Conservation (phyloP, 1,140 invertebrate species). For the Tachypleus tridentatus region DNA sequence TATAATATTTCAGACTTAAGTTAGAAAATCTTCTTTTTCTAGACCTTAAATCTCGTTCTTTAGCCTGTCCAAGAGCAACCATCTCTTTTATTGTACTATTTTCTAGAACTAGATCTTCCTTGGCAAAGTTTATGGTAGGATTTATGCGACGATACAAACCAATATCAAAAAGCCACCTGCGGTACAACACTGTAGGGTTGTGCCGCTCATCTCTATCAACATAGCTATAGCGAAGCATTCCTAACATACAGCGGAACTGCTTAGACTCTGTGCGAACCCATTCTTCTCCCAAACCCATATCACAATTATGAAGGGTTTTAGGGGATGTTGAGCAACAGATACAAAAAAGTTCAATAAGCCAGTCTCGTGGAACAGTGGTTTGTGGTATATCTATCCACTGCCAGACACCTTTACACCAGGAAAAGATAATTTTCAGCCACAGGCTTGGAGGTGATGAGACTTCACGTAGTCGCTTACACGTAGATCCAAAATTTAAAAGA, state of each 20-base stretch:
- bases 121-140: constrained; percentile 3
- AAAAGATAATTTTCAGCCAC: constrained; percentile 10
- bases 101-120: background rate
- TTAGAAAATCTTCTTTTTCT: constrained; percentile 7
- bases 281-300: constrained; percentile 8
- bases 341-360: constrained; percentile 9
- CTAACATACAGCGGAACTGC: constrained; percentile 11
- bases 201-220: constrained; percentile 5
- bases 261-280: constrained; percentile 11
- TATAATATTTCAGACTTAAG: no score
- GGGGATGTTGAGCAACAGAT: background rate
- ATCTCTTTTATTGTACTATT: constrained; percentile 2
- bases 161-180: constrained; percentile 16
- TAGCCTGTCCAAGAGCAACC: constrained; percentile 8
- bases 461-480: constrained; percentile 8
- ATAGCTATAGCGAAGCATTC: constrained; percentile 8
- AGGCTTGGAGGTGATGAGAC: constrained; percentile 6
- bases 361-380: constrained; percentile 6
- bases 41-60: constrained; percentile 10
- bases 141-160: constrained; percentile 8
- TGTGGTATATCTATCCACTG: background rate
- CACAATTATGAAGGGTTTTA: constrained; percentile 2
- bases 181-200: constrained; percentile 10
- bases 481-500: constrained; percentile 16
- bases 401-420: constrained; percentile 12